Evolutionary conservation across 2,797 vertebrate genomes (phyloP), one percentile per base, ranked within the genome.

Genomic region (Petrocephalus sullivani): DNA sequence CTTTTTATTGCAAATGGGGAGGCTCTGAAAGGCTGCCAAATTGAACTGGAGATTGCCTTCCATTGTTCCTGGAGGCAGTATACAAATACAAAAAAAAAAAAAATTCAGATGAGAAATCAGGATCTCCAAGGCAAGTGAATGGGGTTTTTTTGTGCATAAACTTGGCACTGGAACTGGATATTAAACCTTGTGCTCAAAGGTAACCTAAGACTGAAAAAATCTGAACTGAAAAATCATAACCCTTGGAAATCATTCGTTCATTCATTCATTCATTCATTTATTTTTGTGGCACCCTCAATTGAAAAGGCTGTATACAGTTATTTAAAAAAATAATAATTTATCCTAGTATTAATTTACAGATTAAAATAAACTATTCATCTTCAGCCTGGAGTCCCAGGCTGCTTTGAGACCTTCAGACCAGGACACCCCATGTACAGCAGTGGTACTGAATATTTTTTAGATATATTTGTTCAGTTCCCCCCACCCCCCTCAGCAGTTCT

Each of bases 1-100:
- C 53, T 86, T 86, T 86, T 86, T 28, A 86, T 86, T 37, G 28
- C 28, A 86, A 58, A 60, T 58, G 83, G 56, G 28, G 28, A 14
- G 0, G 51, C 49, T 85, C 82, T 85, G 82, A 86, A 86, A n/a
- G 56, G n/a, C 3, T 41, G 16, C 56, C 84, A 60, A 58, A 86
- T 60, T 58, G 28, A 37, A 28, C 64, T 71, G 64, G 28, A 71
- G 64, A 71, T 71, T 71, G 28, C 28, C 64, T 71, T 71, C 64
- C 28, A 71, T 71, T 81, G 75, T 81, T 85, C 54, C 84, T 85
- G 53, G 46, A 56, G 53, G 53, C 54, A 57, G 41, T 85, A 37
- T 58, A 56, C 54, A 56, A 57, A 37, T 57, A 28, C 41, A 46
- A 46, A 46, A 46, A 46, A 41, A 41, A 41, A 3, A 46, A 46